Percentiles rank a stretch among this genome's conserved stretches.
Evolutionary conservation across 2,113 vertebrate species (phyloP).

Genomic region (Zosterops lateralis): DNA sequence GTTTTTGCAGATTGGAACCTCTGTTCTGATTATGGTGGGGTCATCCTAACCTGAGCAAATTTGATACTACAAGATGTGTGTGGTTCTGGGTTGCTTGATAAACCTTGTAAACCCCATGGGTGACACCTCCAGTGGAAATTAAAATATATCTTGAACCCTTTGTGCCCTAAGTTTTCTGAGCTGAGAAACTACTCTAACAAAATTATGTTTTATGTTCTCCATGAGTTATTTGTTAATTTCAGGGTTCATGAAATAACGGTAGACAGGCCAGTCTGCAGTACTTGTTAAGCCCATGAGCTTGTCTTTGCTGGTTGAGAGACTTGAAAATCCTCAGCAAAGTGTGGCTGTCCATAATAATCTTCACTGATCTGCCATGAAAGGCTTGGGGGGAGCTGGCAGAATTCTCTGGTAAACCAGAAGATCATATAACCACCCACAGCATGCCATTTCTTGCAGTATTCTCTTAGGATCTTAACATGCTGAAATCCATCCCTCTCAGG

Average conservation of each 20-base stretch:
- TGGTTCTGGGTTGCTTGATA: not conserved
- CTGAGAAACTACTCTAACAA: not conserved
- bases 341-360: not conserved
- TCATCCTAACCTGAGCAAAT: not conserved
- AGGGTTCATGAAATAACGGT: constrained; percentile 30
- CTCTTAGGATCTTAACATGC: not conserved
- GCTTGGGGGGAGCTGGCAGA: not conserved
- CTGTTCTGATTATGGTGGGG: not conserved
- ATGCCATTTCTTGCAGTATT: not conserved
- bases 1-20: not conserved
- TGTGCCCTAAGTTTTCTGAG: not conserved
- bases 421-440: not conserved
- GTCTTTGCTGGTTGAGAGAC: not conserved
- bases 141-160: not conserved
- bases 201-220: constrained; percentile 9
- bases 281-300: not conserved
- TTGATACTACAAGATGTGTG: not conserved
- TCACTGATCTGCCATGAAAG: not conserved
- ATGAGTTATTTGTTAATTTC: constrained; percentile 40
- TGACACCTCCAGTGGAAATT: not conserved
- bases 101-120: not conserved
- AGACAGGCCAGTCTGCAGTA: not conserved
- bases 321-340: not conserved
- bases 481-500: not conserved
- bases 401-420: not conserved